Evolutionary conservation across 2,113 vertebrate species (phyloP), one percentile per base, ranked within the genome.

Genomic region (Corythaeola cristata): DNA sequence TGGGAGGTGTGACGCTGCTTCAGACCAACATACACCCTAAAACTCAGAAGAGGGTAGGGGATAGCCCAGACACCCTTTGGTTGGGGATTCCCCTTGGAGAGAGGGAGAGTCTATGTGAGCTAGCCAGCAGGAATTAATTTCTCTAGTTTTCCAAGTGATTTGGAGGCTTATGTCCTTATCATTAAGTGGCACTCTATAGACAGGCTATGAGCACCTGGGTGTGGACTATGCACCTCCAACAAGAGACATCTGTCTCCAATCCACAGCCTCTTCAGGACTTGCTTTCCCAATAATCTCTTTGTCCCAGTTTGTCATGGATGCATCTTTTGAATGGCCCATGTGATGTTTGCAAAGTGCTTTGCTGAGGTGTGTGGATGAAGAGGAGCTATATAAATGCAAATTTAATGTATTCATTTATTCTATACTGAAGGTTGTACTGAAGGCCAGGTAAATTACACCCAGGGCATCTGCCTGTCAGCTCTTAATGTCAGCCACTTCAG

Each of bases 351-450:
- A 32, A 23, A 88, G 59, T 33, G 53, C 19, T 67, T 88, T 79
- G 45, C 74, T 49, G 41, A 49, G 74, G 39, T n/a, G 16, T 63
- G 75, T 45, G 33, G 81, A 88, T 62, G 16, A 74, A 93, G 78
- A 90, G 68, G n/a, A 93, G 77, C 68, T 88, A 91, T 95, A 96
- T 96, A 95, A 96, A 95, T 96, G 96, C 87, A 93, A 93, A 97
- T 94, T 39, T 27, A 76, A 86, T 84, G 49, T 59, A 93, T 93
- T 97, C 60, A 91, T 96, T 89, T 73, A 77, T 96, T 95, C 92
- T 15, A 5, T 74, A 26, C 30, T 56, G 93, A 96, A 97, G 96
- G 92, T 53, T 95, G 69, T 12, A 32, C 59, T 47, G 95, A 96
- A 96, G 96, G 95, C 93, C 90, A 95, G 86, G 94, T 94, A 92